Percentiles rank a stretch among this genome's conserved stretches.
phyloP scores from a whole-genome alignment of 2,113 vertebrate species.

The Puntigrus tetrazona region DNA sequence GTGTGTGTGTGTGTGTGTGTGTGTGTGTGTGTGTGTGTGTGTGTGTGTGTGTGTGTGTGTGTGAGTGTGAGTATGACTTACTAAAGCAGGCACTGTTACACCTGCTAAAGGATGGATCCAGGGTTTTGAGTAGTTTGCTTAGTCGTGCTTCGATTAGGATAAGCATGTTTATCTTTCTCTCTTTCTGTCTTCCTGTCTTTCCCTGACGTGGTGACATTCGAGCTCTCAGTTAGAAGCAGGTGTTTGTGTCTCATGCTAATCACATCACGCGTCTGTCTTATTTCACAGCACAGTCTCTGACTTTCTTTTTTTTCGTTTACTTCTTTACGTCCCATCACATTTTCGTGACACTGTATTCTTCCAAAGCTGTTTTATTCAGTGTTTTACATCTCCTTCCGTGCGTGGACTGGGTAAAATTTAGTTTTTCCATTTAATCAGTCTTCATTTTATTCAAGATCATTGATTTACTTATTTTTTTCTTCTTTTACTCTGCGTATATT shows the following conservation, averaged over 20 bases:
- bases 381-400: no score
- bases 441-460: no score
- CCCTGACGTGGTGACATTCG: background rate
- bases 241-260: background rate
- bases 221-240: background rate
- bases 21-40: background rate
- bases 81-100: background rate
- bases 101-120: background rate
- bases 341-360: background rate
- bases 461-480: no score
- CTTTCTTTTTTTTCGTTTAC: background rate
- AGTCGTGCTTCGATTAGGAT: background rate
- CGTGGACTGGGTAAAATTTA: no score
- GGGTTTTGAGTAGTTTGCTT: background rate
- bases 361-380: no score
- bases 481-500: no score
- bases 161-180: background rate
- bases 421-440: no score
- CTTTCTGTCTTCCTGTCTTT: background rate
- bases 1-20: constrained; percentile 12
- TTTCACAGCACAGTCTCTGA: background rate
- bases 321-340: background rate
- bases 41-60: no score
- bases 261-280: background rate
- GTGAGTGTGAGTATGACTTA: background rate